phyloP scores from a whole-genome alignment of 1,140 invertebrate genomes.

The Drosophila biarmipes region DNA sequence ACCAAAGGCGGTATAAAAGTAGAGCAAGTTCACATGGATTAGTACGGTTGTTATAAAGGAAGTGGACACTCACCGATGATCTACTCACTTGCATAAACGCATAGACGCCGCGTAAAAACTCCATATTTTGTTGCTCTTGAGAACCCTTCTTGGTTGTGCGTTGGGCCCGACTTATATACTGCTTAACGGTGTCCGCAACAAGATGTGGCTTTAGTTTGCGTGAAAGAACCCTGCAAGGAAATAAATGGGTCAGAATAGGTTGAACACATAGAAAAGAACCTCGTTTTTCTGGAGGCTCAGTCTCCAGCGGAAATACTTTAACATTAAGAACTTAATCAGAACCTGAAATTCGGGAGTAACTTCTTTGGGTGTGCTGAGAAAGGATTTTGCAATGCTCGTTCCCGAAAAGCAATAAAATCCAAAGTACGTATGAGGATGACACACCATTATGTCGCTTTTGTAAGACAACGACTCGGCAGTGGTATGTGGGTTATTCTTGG shows the following conservation, averaged over 20 bases:
- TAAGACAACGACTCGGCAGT: background rate
- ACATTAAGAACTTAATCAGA: no score
- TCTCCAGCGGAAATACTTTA: no score
- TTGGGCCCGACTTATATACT: conserved; percentile 84
- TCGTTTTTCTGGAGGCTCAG: no score
- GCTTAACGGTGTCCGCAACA: conserved; percentile 84
- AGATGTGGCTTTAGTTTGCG: conserved; percentile 84
- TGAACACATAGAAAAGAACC: no score
- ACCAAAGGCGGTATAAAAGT: conserved; percentile 80
- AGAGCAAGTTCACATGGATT: conserved; percentile 84
- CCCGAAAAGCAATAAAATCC: no score
- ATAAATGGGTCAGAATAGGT: background rate
- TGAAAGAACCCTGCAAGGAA: conserved; percentile 70
- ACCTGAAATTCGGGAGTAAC: no score
- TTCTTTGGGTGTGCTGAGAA: no score
- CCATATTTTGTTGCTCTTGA: conserved; percentile 84
- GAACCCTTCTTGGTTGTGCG: conserved; percentile 80
- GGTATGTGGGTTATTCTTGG: conserved; percentile 30
- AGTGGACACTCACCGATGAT: conserved; percentile 85
- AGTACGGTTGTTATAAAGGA: conserved; percentile 83
- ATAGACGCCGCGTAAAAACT: conserved; percentile 85
- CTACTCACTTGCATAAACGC: conserved; percentile 85
- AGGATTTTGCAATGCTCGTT: background rate
- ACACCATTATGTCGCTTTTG: background rate
- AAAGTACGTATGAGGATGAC: background rate